Percentiles rank a stretch among this genome's conserved stretches.
Evolutionary conservation across 2,797 vertebrate species (phyloP).

Genomic region (Paramormyrops hopkinsi): DNA sequence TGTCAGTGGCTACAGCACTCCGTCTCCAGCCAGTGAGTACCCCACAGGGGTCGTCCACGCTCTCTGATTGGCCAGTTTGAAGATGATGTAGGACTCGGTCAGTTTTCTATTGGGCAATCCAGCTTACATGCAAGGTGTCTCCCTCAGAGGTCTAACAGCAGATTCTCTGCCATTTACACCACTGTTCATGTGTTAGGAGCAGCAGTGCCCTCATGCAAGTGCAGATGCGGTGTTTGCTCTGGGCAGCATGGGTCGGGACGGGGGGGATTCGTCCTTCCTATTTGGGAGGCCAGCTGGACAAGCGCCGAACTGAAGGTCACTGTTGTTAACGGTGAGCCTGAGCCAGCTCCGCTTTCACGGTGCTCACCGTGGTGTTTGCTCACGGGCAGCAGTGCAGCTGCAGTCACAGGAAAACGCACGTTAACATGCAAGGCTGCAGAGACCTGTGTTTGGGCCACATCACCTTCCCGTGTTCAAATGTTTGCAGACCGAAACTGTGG

Average conservation of each 20-base stretch:
- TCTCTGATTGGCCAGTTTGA: not conserved
- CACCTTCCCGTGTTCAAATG: not conserved
- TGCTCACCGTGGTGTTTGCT: not conserved
- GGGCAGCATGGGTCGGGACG: not conserved
- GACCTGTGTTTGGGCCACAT: not conserved
- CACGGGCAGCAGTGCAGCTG: not conserved
- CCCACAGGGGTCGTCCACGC: not conserved
- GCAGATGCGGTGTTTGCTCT: not conserved
- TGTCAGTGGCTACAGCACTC: conserved; percentile 91
- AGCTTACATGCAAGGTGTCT: not conserved
- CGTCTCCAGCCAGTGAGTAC: conserved; percentile 92
- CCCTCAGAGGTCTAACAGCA: not conserved
- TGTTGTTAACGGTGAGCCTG: not conserved
- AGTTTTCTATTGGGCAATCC: not conserved
- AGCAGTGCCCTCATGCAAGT: not conserved
- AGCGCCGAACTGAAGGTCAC: not conserved
- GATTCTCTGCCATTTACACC: not conserved
- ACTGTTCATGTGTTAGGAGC: not conserved
- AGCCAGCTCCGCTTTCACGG: not conserved
- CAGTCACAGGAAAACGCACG: not conserved
- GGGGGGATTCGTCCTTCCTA: not conserved
- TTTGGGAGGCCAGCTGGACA: not conserved
- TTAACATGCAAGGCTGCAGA: not conserved
- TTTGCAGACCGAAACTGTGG: not conserved
- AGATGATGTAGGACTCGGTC: not conserved